Percentiles rank a stretch among this genome's conserved stretches.
These are phyloP conservation scores for Pachyseris speciosa DNA, from an alignment of 64 coral and sea anemone genomes.

Conservation along the genomic window DNA sequence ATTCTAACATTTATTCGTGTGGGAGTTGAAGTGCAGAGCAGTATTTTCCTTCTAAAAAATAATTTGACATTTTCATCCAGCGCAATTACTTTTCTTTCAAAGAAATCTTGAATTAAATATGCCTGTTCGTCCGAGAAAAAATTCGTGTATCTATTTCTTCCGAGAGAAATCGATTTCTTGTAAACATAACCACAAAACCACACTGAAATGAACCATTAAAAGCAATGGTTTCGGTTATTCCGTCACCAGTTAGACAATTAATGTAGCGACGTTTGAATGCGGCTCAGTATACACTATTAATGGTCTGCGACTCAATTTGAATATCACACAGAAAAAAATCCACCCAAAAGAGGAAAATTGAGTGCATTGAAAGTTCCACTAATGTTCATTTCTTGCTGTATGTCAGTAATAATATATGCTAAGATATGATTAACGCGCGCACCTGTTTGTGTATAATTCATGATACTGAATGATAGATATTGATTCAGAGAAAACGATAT, in stretches of 20 bases:
- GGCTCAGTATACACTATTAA: too few species aligned
- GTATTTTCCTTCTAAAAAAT: too few species aligned
- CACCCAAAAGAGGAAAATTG: not conserved
- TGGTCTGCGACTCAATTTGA: not conserved
- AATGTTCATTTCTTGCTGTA: slow-evolving; percentile 19
- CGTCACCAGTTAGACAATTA: too few species aligned
- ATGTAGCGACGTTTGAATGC: too few species aligned
- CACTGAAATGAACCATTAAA: not conserved
- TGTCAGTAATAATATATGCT: slow-evolving; percentile 11
- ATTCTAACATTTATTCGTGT: too few species aligned
- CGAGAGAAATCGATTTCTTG: too few species aligned
- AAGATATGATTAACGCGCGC: not conserved
- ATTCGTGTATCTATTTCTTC: too few species aligned
- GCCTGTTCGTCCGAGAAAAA: too few species aligned
- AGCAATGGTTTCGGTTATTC: not conserved
- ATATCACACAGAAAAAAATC: not conserved
- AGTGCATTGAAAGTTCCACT: not conserved
- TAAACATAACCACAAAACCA: not conserved
- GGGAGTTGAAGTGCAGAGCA: too few species aligned
- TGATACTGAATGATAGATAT: not conserved
- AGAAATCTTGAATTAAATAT: too few species aligned
- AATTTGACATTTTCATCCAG: too few species aligned
- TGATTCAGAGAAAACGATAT: not conserved
- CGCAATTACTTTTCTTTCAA: too few species aligned
- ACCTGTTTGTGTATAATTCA: not conserved